Evolutionary conservation across 2,113 vertebrate species (phyloP), one percentile per base, ranked within the genome.

Genomic region (Malurus elegans): DNA sequence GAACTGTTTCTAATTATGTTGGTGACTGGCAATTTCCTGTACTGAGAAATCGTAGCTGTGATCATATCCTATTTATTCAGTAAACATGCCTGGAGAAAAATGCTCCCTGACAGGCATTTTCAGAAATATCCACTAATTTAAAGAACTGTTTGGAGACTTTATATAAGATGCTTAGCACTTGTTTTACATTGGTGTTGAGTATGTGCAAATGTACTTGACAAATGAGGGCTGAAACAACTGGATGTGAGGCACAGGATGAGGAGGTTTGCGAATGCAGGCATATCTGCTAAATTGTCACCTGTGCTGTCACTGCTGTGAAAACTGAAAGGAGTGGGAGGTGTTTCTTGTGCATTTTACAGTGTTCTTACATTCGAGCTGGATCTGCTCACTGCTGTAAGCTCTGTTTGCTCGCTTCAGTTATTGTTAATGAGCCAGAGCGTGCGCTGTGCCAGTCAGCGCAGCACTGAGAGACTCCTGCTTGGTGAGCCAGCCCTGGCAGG

Each of bases 1-100:
- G 81, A 93, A 96, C 94, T 94, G 90, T 90, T 93, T 93, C 93
- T 97, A 96, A 96, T 97, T 97, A 96, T 51, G n/a, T 23, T 86
- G 93, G 90, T 96, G 94, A 74, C 89, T 85, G 84, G 95, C 92
- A 94, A 95, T 97, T 96, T 97, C 95, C 94, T 95, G 88, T 89
- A 82, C 89, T 65, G 78, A 66, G 87, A 87, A 91, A 87, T 3
- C 53, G 78, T 94, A 67, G 67, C 92, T 94, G 84, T 75, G 96
- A 89, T 96, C 86, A 32, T 84, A 87, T 89, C 78, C 86, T 80
- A 83, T 92, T 94, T 88, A 86, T 64, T 83, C 56, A 19, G 47
- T 67, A 18, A 73, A 66, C 53, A 32, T 50, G 85, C 82, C 74
- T 83, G 64, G 71, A 88, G 64, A 83, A 86, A 85, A 86, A 92